Base-by-base conservation (phyloP, 2,797 vertebrate genomes). In the Myotis planiceps region DNA sequence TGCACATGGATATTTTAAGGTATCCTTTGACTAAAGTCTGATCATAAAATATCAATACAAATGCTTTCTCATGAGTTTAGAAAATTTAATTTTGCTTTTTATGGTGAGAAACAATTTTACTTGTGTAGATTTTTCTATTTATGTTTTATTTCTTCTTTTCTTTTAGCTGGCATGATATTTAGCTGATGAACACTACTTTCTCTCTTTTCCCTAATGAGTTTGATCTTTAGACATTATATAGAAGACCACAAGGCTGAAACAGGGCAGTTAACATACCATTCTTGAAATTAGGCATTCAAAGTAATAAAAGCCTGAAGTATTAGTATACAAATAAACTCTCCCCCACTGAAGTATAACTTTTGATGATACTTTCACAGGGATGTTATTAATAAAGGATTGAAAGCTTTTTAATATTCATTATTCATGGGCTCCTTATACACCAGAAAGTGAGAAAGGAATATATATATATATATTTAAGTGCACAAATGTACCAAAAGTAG, bases 1-100 rank as follows among this genome's bases (percentile, higher is more conserved):
- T 16, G 99, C 99, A 45, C 99, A 99, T 21, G 99, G 99, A 75
- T 99, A 99, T 98, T 99, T 99, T 97, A 99, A 99, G 99, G 99
- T 99, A 98, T 92, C 94, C 25, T 39, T 93, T 97, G 15, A 15
- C 13, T 66, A 74, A 90, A 65, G 23, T 69, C 14, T 92, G 76
- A 88, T 12, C 13, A 32, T 60, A 21, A 72, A 84, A 2, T 90
- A 1, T 76, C 86, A 79, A 88, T 93, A 18, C 32, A 53, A 92
- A 88, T 88, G 42, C 25, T 95, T 92, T 90, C 63, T 93, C 12
- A 42, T 80, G 78, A 81, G 19, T 72, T 87, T 66, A 13, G 45
- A 85, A 74, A 90, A 79, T 18, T 47, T 47, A 1, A 21, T 74
- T 88, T 91, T 45, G 23, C 6, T 85, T 71, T 91, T 76, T 60